Evolutionary conservation across 1,140 invertebrate genomes (phyloP), one percentile per base, ranked within the genome.

Genomic region (Zeugodacus cucurbitae): DNA sequence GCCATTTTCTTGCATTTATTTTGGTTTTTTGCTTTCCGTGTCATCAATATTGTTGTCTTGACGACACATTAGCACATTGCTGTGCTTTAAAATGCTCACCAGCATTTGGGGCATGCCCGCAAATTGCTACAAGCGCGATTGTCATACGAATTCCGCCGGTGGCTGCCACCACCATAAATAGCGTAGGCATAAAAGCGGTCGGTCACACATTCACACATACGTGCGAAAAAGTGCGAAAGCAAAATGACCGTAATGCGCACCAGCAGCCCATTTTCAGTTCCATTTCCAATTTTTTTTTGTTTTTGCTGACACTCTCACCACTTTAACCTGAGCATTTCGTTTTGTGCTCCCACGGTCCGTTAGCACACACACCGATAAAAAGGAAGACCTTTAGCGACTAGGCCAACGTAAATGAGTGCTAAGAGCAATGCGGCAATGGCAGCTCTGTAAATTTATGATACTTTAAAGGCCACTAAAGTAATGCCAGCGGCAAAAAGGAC

Each of bases 381-480:
- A 26, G 26, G 29, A 22, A 22, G 44, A 26, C 41, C 74, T 48
- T 48, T 82, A 82, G 74, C 74, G 41, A 44, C 37, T 82, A 82
- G 74, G 74, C 74, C 74, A 82, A 32, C 26, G 26, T 41, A 82
- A 82, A 82, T 82, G 74, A 82, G 26, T 26, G 41, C 74, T 29
- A 22, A 29, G 41, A 11, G n/a, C 74, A 82, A 48, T 2, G 26
- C 74, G 22, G 41, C 82, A 44, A 54, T 86, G 82, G 88, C 82
- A 67, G 74, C 44, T 78, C 57, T 48, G 59, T 86, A 67, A 86
- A 88, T 88, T 88, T 88, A 88, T 88, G 88, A 88, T 85, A 88
- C 82, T 88, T 88, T 86, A 88, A 88, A 88, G 88, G 88, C 82
- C 88, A 88, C 88, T 88, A 88, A 88, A 88, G 82, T 32, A 86